Base-by-base conservation (phyloP, 2,888 invertebrate genomes). In the Furcula furcula region DNA sequence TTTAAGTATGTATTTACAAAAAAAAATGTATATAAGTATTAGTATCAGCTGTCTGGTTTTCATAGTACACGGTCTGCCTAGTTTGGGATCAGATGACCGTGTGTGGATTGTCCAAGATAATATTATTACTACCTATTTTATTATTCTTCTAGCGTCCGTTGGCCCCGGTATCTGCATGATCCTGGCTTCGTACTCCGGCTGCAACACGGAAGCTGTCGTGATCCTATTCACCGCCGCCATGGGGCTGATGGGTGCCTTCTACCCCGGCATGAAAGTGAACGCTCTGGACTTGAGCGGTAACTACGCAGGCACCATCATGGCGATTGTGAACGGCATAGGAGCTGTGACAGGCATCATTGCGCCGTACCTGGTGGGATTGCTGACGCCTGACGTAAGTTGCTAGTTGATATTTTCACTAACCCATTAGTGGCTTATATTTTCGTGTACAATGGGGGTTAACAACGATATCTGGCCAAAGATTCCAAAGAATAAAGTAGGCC, bases 291-390 rank as follows among this genome's bases (percentile, higher is more conserved):
- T 93, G 49, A 92, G 92, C 71, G 90, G 91, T 30, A 93, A 93
- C 69, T 93, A 91, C 63, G 92, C 93, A 0, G 93, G 92, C 2
- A 92, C 92, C 0, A 78, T 93, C 40, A 93, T 93, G 92, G 93
- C 92, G 2, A 91, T 93, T 15, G 92, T 92, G 5, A 93, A 93
- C 56, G 94, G 94, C 0, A 92, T 93, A 27, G 94, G 93, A 9
- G 93, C 94, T 0, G 86, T 93, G 10, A 92, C 93, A 0, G 94
- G 94, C 21, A 93, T 94, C 52, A 80, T 94, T 13, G 92, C 93
- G 0, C 93, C 93, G 0, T 91, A 91, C 55, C 83, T 93, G 26
- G 93, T 93, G 19, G 93, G 93, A 7, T 75, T 91, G 20, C 71
- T 93, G 48, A 92, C 93, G 31, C 91, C 92, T 51, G 90, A 92